A percentile compares a stretch with the other conserved stretches of the same genome.
Evolutionary conservation across 1,140 invertebrate genomes (phyloP).

Genomic region (Cyclargus thomasi): DNA sequence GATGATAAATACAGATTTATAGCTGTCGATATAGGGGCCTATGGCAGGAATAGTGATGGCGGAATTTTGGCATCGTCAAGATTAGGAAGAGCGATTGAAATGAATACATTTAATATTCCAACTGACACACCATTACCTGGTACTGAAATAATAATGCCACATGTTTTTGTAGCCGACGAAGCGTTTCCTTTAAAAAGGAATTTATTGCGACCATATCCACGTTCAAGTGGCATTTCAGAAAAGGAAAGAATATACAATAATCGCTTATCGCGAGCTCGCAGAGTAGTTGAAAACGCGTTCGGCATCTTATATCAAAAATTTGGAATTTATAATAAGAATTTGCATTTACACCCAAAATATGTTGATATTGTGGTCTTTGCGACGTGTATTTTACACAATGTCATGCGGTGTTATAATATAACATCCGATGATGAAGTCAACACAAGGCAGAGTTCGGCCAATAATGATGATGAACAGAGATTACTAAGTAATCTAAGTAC

Average conservation of each 20-base stretch:
- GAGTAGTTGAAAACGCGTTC: constrained; percentile 29
- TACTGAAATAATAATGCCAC: constrained; percentile 32
- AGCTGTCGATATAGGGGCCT: constrained; percentile 23
- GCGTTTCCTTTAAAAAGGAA: constrained; percentile 50
- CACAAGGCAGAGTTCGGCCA: constrained; percentile 22
- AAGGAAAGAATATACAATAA: constrained; percentile 25
- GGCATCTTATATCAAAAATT: constrained; percentile 29
- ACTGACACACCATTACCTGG: constrained; percentile 24
- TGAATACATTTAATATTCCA: constrained; percentile 25
- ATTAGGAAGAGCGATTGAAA: constrained; percentile 23
- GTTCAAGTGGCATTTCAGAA: constrained; percentile 27
- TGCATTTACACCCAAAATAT: constrained; percentile 22
- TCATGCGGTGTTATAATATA: constrained; percentile 26
- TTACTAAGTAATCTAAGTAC: constrained; percentile 15
- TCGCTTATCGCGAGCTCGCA: constrained; percentile 26
- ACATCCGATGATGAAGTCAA: constrained; percentile 17
- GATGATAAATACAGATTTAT: constrained; percentile 29
- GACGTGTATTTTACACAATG: constrained; percentile 29
- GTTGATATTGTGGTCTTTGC: constrained; percentile 26
- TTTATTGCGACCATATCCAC: constrained; percentile 29
- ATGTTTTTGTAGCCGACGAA: constrained; percentile 64
- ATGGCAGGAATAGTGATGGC: constrained; percentile 28
- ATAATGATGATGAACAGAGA: constrained; percentile 14
- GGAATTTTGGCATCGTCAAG: constrained; percentile 24
- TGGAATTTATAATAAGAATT: constrained; percentile 26